Conservation (phyloP, 2,113 vertebrate genomes). For the Microtus oregoni region DNA sequence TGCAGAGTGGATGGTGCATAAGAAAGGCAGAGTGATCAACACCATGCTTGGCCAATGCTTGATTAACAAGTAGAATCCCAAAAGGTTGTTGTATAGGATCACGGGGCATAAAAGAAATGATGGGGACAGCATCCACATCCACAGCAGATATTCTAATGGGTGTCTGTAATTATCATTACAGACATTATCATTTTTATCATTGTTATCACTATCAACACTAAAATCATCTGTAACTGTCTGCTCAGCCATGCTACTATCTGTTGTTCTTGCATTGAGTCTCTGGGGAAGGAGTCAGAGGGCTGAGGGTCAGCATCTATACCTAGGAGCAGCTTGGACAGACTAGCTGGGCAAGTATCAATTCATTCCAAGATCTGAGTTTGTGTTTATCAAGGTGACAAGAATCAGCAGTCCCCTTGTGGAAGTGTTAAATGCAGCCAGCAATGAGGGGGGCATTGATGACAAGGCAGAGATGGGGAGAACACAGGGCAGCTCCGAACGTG, state of each 20-base stretch:
- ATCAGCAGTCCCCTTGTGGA: background rate
- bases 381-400: constrained; percentile 32
- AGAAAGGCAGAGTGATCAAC: background rate
- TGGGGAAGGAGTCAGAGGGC: background rate
- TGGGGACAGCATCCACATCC: background rate
- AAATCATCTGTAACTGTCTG: background rate
- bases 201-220: background rate
- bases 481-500: background rate
- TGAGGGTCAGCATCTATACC: background rate
- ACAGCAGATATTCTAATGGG: background rate
- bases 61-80: background rate
- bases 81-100: background rate
- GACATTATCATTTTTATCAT: background rate
- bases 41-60: background rate
- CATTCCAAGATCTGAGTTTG: background rate
- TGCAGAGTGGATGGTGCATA: background rate
- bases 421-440: background rate
- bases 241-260: background rate
- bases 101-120: background rate
- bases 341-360: background rate
- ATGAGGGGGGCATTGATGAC: background rate
- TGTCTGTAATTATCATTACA: background rate
- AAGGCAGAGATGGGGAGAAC: background rate
- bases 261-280: background rate
- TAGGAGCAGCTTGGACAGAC: background rate